Percentiles rank a stretch among this genome's conserved stretches.
These are phyloP conservation scores for Cyanoramphus novaezelandiae DNA, from an alignment of 2,113 vertebrate genomes.

Conservation along the genomic window DNA sequence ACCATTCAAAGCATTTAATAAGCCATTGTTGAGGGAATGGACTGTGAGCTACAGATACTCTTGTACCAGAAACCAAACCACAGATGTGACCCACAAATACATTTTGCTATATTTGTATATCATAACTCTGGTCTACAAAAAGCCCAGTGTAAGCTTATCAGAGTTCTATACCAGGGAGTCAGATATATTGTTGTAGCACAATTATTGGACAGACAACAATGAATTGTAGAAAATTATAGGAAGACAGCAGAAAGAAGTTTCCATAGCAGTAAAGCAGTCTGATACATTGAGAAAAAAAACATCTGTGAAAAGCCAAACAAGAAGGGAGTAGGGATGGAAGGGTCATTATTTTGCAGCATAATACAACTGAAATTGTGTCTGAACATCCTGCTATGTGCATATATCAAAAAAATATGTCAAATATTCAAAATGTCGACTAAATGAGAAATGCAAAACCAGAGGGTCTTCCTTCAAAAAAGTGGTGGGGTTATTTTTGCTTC, in stretches of 20 bases:
- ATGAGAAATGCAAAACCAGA: neutral
- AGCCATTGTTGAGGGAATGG: neutral
- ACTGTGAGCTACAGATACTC: neutral
- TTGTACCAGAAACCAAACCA: neutral
- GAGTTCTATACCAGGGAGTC: rapidly evolving
- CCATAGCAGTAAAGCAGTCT: neutral
- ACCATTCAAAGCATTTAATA: neutral
- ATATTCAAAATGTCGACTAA: neutral
- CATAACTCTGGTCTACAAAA: neutral
- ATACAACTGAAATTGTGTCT: neutral
- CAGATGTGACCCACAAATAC: neutral
- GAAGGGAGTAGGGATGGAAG: neutral
- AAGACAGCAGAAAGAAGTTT: neutral
- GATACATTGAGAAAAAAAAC: neutral
- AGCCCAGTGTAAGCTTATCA: neutral
- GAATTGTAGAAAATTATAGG: neutral
- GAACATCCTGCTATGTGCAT: rapidly evolving
- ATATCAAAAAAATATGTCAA: neutral
- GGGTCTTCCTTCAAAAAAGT: neutral
- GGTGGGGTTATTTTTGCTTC: neutral
- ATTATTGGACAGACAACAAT: neutral
- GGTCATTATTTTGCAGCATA: neutral
- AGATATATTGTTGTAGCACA: neutral
- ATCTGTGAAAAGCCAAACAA: neutral
- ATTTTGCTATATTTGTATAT: neutral